A percentile compares a stretch with the other conserved stretches of the same genome.
Evolutionary conservation across 2,797 vertebrate genomes (phyloP).

Genomic region (Trachurus trachurus): DNA sequence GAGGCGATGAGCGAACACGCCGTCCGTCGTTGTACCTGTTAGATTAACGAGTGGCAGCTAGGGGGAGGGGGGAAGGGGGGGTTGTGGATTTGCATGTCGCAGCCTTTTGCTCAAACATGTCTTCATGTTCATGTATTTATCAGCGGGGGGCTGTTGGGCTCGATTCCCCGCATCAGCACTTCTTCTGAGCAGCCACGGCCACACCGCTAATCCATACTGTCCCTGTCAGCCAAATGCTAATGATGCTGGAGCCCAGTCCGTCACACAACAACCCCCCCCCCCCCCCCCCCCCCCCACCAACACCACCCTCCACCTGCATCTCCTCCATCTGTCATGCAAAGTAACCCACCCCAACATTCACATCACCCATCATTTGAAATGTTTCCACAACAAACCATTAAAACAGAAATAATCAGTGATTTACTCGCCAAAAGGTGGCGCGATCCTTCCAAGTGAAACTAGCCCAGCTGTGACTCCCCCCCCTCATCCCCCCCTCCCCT

Average conservation of each 20-base stretch:
- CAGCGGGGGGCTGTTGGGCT: conserved; percentile 43
- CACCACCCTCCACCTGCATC: conserved; percentile 11
- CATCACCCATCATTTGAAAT: neutral
- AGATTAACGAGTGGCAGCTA: neutral
- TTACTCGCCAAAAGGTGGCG: neutral
- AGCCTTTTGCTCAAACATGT: conserved; percentile 23
- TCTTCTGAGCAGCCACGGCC: conserved; percentile 51
- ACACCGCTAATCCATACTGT: conserved; percentile 67
- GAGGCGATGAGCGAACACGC: no score
- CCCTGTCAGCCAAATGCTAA: conserved; percentile 81
- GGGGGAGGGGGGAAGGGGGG: no score
- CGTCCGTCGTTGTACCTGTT: neutral
- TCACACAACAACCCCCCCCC: conserved; percentile 2
- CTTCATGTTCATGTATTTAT: conserved; percentile 50
- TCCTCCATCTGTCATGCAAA: conserved; percentile 31
- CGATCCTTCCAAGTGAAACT: neutral
- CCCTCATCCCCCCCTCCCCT: neutral
- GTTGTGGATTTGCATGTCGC: neutral
- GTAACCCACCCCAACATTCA: conserved; percentile 10
- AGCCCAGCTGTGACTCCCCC: neutral
- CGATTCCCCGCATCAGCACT: conserved; percentile 64
- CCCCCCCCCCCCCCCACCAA: neutral
- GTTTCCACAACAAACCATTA: conserved; percentile 1
- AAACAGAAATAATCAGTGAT: conserved; percentile 9
- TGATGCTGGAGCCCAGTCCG: conserved; percentile 44